A percentile compares a stretch with the other conserved stretches of the same genome.
These are phyloP conservation scores for Siderastrea radians DNA, from an alignment of 92 coral and sea anemone genomes.

Conservation along the genomic window DNA sequence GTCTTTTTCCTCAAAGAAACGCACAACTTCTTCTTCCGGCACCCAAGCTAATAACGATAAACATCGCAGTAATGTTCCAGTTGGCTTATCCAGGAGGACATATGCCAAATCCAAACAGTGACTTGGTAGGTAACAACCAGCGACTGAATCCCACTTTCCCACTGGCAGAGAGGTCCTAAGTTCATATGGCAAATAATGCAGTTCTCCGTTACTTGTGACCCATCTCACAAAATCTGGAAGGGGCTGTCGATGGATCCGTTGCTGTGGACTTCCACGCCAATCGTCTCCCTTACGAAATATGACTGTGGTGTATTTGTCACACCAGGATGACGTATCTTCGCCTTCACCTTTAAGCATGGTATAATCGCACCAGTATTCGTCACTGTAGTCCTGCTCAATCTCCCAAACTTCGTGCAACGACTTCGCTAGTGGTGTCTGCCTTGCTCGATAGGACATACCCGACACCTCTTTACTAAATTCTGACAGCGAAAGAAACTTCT, in stretches of 20 bases:
- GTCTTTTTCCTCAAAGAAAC: conserved; percentile 36
- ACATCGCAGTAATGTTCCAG: conserved; percentile 29
- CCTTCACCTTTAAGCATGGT: conserved; percentile 24
- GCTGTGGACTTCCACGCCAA: background rate
- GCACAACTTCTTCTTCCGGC: conserved; percentile 46
- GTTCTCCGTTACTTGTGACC: conserved; percentile 54
- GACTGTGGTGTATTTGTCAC: conserved; percentile 50
- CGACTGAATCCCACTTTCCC: conserved; percentile 22
- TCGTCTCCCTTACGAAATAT: conserved; percentile 23
- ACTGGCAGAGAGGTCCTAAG: conserved; percentile 10
- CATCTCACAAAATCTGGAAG: conserved; percentile 64
- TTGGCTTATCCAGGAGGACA: conserved; percentile 42
- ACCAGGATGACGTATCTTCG: conserved; percentile 35
- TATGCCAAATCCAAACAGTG: conserved; percentile 57
- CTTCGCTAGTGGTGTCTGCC: conserved; percentile 27
- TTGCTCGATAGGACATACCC: conserved; percentile 35
- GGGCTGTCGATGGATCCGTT: conserved; percentile 39
- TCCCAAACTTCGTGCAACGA: conserved; percentile 61
- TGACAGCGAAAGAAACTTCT: conserved; percentile 49
- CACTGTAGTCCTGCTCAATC: conserved; percentile 28
- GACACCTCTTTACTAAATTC: conserved; percentile 63
- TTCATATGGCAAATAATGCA: conserved; percentile 61
- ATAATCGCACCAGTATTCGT: conserved; percentile 55
- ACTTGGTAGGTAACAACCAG: conserved; percentile 53
- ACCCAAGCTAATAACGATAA: conserved; percentile 59